These are phyloP conservation scores for Leucania comma DNA, from an alignment of 2,888 invertebrate genomes.

Conservation along the genomic window DNA sequence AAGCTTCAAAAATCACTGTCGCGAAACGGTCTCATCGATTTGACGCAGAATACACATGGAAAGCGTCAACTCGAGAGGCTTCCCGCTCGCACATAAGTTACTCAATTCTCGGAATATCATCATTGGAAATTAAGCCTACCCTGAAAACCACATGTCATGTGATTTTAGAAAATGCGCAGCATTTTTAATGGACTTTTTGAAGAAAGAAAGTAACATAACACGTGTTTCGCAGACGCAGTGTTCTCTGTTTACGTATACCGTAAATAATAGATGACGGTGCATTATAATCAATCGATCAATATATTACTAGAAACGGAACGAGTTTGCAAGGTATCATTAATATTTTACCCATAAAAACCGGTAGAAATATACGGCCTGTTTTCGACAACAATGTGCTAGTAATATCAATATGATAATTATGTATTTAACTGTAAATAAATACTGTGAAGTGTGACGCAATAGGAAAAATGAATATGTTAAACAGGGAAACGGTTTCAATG, in stretches of 20 bases:
- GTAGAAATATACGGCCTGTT: conserved; percentile 11
- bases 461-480: conserved; percentile 53
- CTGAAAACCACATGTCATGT: conserved; percentile 11
- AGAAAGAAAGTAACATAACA: conserved; percentile 17
- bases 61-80: conserved; percentile 76
- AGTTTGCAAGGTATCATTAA: conserved; percentile 26
- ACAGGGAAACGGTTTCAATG: conserved; percentile 45
- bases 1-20: conserved; percentile 87
- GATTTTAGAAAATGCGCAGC: conserved; percentile 19
- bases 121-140: conserved; percentile 72
- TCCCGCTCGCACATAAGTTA: conserved; percentile 68
- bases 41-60: conserved; percentile 71
- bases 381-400: conserved; percentile 37
- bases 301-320: conserved; percentile 29
- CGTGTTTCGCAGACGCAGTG: conserved; percentile 13
- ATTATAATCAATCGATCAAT: conserved; percentile 44
- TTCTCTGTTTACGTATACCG: conserved; percentile 36
- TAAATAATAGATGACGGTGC: conserved; percentile 49
- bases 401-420: conserved; percentile 54
- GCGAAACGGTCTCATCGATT: conserved; percentile 81
- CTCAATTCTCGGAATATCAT: conserved; percentile 92
- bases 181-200: conserved; percentile 1
- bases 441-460: conserved; percentile 42
- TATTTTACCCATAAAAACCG: conserved; percentile 30
- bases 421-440: conserved; percentile 44